A percentile compares a stretch with the other conserved stretches of the same genome.
Conservation (phyloP, 23 tunicate species). For the Trididemnum clinides region DNA sequence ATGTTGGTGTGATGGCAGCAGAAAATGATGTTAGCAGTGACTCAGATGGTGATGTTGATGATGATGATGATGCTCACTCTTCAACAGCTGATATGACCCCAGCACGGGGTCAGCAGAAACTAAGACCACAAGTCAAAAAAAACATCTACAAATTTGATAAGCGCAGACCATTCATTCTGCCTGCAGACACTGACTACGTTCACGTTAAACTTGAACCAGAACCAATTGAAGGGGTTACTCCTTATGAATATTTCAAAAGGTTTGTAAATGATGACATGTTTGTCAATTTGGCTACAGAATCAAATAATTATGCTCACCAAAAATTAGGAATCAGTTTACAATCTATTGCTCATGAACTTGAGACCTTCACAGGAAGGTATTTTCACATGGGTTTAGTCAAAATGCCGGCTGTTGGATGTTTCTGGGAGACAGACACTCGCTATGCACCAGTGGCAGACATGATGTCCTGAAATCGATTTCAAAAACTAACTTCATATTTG, state of each 20-base stretch:
- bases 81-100: too few species aligned
- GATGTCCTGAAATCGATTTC: neutral
- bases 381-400: neutral
- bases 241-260: neutral
- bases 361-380: neutral
- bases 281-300: neutral
- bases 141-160: neutral
- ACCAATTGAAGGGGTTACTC: neutral
- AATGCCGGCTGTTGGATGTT: neutral
- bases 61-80: too few species aligned
- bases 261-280: neutral
- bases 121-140: too few species aligned
- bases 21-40: too few species aligned
- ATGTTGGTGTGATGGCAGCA: too few species aligned
- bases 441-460: neutral
- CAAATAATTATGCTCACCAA: neutral
- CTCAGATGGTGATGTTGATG: too few species aligned
- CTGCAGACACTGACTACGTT: neutral
- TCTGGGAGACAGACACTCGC: neutral
- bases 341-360: neutral
- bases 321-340: neutral
- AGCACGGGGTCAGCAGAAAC: too few species aligned
- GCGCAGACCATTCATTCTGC: neutral
- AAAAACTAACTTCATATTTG: neutral
- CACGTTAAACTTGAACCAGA: neutral